Conservation (phyloP, 2,888 invertebrate genomes). For the Ditylenchus weischeri region DNA sequence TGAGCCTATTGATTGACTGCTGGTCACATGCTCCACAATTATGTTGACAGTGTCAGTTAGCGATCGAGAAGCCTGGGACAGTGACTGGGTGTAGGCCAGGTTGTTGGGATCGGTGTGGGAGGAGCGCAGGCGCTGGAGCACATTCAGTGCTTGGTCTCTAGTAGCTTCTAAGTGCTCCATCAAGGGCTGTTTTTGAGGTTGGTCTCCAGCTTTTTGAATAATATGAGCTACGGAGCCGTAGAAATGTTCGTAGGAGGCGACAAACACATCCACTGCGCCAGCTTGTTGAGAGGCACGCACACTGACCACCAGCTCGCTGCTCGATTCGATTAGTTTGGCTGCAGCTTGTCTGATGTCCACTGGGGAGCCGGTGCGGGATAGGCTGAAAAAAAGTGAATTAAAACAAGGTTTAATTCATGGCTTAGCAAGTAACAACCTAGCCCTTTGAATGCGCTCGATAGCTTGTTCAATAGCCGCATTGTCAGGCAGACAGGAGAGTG, state of each 20-base stretch:
- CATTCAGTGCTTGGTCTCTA: constrained; percentile 43
- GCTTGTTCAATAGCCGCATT: constrained; percentile 87
- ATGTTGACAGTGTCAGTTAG: constrained; percentile 37
- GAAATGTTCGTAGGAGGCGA: constrained; percentile 45
- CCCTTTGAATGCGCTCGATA: constrained; percentile 72
- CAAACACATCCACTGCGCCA: constrained; percentile 48
- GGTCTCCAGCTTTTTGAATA: constrained; percentile 16
- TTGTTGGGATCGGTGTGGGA: constrained; percentile 35
- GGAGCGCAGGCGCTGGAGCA: constrained; percentile 34
- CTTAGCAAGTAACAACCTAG: constrained; percentile 50
- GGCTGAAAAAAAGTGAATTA: constrained; percentile 13
- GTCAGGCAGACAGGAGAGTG: constrained; percentile 83
- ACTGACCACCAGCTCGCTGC: constrained; percentile 70
- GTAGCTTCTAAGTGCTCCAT: constrained; percentile 31
- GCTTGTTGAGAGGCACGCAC: constrained; percentile 41
- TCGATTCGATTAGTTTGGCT: constrained; percentile 77
- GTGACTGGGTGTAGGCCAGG: constrained; percentile 38
- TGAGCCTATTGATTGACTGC: constrained; percentile 58
- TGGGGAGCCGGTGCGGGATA: constrained; percentile 41
- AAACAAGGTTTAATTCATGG: neutral
- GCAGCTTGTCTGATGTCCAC: constrained; percentile 80
- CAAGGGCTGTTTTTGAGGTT: constrained; percentile 11
- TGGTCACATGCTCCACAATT: constrained; percentile 29
- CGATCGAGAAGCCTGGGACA: constrained; percentile 37
- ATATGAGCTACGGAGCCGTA: constrained; percentile 43